Conservation (phyloP, 2,113 vertebrate genomes). For the Zosterops hypoxanthus region DNA sequence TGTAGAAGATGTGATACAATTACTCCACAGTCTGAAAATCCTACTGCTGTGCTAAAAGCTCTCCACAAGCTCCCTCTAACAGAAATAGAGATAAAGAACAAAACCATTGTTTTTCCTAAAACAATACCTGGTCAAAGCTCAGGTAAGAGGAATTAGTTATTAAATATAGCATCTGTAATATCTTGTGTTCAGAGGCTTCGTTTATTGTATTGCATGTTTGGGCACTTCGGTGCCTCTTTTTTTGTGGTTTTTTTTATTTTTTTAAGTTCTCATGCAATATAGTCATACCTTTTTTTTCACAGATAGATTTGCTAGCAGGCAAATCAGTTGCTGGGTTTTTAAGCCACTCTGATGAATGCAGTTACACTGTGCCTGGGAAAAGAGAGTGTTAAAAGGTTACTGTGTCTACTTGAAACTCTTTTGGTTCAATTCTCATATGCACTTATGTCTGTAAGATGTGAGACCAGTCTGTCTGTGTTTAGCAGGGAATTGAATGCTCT, state of each 20-base stretch:
- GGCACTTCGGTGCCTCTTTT: background rate
- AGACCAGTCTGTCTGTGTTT: background rate
- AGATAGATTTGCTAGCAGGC: background rate
- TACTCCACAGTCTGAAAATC: slow-evolving; percentile 68
- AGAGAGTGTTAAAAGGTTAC: background rate
- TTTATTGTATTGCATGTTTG: background rate
- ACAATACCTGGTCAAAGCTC: slow-evolving; percentile 83
- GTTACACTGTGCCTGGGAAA: background rate
- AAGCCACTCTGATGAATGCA: background rate
- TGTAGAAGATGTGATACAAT: slow-evolving; percentile 54
- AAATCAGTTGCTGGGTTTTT: background rate
- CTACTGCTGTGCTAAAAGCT: slow-evolving; percentile 64
- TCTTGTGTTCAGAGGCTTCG: background rate
- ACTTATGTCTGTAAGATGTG: background rate
- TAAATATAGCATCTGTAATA: background rate
- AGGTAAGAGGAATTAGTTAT: slow-evolving; percentile 72
- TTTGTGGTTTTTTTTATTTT: too few relatives aligned
- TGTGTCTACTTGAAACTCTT: background rate
- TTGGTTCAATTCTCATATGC: background rate
- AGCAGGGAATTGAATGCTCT: background rate
- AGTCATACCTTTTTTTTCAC: background rate
- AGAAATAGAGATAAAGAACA: slow-evolving; percentile 83
- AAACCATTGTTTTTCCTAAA: slow-evolving; percentile 81
- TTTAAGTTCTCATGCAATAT: background rate
- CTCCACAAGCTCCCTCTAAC: slow-evolving; percentile 38